Evolutionary conservation across 2,113 vertebrate species (phyloP).

Genomic region (Anseranas semipalmata): DNA sequence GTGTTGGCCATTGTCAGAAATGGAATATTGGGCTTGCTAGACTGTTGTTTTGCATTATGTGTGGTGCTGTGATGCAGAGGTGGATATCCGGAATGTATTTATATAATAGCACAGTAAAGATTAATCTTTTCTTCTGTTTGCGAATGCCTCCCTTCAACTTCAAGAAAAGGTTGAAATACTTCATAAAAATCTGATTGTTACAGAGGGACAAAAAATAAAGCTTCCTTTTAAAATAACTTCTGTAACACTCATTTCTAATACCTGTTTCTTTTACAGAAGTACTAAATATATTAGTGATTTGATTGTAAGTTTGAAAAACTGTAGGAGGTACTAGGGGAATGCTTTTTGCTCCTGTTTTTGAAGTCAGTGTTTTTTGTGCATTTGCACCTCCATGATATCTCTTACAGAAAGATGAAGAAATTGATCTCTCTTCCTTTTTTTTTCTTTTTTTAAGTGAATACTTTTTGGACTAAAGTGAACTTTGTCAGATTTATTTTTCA

Average conservation of each 20-base stretch:
- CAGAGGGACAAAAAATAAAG: background rate
- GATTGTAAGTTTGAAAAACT: background rate
- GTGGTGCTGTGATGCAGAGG: background rate
- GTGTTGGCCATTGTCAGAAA: background rate
- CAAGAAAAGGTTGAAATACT: background rate
- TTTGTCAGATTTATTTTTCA: background rate
- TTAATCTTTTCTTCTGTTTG: background rate
- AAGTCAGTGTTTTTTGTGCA: background rate
- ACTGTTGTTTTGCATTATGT: background rate
- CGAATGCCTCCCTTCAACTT: background rate
- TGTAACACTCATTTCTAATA: background rate
- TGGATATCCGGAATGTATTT: background rate
- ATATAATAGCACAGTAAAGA: background rate
- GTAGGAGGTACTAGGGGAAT: background rate
- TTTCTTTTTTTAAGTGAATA: background rate
- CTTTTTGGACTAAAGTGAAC: background rate
- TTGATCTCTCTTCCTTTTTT: background rate
- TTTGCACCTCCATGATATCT: background rate
- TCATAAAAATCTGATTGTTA: background rate
- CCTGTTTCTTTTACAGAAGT: background rate
- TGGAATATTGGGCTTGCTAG: background rate
- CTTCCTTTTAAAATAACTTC: background rate
- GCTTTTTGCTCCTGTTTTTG: background rate
- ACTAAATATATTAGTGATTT: background rate
- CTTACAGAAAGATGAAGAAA: background rate